Evolutionary conservation across 2,797 vertebrate species (phyloP).

Genomic region (Eulemur albifrons): DNA sequence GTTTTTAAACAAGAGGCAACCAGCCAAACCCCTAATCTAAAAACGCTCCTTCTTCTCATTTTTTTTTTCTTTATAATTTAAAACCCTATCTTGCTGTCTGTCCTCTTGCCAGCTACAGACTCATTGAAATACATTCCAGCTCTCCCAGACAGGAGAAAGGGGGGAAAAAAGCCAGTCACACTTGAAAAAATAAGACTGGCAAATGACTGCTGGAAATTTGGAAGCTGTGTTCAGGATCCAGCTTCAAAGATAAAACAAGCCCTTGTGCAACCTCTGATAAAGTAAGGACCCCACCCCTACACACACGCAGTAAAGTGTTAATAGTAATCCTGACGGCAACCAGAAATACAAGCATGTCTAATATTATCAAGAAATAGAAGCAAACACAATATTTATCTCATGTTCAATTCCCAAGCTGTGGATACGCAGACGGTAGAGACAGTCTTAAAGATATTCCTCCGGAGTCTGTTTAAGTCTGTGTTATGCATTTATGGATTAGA

Average conservation of each 20-base stretch:
- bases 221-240: constrained; percentile 60
- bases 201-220: constrained; percentile 82
- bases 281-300: constrained; percentile 57
- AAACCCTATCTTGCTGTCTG: constrained; percentile 68
- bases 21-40: constrained; percentile 56
- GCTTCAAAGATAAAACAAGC: constrained; percentile 61
- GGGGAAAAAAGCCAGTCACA: constrained; percentile 78
- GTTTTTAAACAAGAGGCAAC: constrained; percentile 63
- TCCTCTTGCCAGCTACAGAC: constrained; percentile 79
- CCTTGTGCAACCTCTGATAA: constrained; percentile 61
- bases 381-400: constrained; percentile 45
- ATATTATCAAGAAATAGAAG: constrained; percentile 47
- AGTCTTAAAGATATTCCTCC: constrained; percentile 54
- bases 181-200: constrained; percentile 77
- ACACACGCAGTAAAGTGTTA: constrained; percentile 71
- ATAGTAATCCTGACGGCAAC: constrained; percentile 48
- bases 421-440: not conserved
- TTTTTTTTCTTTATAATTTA: constrained; percentile 68
- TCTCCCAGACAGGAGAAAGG: constrained; percentile 76
- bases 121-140: constrained; percentile 82
- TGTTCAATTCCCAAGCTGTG: constrained; percentile 41
- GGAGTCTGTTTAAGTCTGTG: constrained; percentile 40
- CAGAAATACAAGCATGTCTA: constrained; percentile 40
- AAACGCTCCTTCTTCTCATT: constrained; percentile 52
- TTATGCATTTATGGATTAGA: constrained; percentile 54